Evolutionary conservation across 1,140 invertebrate species (phyloP).

Genomic region (Goniozus legneri): DNA sequence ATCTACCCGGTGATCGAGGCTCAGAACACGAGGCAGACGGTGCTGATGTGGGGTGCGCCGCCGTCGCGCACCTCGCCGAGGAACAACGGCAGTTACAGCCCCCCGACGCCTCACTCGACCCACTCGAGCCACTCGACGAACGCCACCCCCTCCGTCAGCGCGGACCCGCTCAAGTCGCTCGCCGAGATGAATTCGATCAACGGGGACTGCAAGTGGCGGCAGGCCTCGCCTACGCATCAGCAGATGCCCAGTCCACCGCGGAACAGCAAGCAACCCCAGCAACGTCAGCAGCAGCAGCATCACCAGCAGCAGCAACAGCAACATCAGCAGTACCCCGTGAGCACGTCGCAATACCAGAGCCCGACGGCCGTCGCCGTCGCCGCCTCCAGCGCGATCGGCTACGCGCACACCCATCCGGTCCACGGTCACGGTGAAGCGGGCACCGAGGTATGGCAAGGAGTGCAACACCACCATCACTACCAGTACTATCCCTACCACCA

Average conservation of each 20-base stretch:
- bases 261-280: slow-evolving; percentile 34
- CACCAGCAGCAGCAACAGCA: slow-evolving; percentile 29
- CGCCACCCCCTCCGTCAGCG: slow-evolving; percentile 26
- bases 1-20: slow-evolving; percentile 52
- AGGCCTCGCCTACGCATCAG: slow-evolving; percentile 42
- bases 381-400: slow-evolving; percentile 27
- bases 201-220: slow-evolving; percentile 55
- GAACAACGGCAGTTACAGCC: slow-evolving; percentile 51
- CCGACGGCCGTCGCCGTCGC: slow-evolving; percentile 31
- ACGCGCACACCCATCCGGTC: slow-evolving; percentile 32
- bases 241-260: slow-evolving; percentile 38
- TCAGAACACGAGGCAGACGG: slow-evolving; percentile 67
- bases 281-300: slow-evolving; percentile 27
- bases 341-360: slow-evolving; percentile 42
- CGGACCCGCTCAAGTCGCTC: slow-evolving; percentile 60
- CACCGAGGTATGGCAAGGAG: slow-evolving; percentile 64
- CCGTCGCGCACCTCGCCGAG: slow-evolving; percentile 47
- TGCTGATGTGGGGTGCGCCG: slow-evolving; percentile 78
- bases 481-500: slow-evolving; percentile 65
- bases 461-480: slow-evolving; percentile 61
- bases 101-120: slow-evolving; percentile 47
- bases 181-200: slow-evolving; percentile 59
- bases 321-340: slow-evolving; percentile 36
- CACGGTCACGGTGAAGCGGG: slow-evolving; percentile 42
- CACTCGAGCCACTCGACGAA: slow-evolving; percentile 44